phyloP scores from a whole-genome alignment of 1,140 invertebrate species.

The Aphaenogaster rudis region DNA sequence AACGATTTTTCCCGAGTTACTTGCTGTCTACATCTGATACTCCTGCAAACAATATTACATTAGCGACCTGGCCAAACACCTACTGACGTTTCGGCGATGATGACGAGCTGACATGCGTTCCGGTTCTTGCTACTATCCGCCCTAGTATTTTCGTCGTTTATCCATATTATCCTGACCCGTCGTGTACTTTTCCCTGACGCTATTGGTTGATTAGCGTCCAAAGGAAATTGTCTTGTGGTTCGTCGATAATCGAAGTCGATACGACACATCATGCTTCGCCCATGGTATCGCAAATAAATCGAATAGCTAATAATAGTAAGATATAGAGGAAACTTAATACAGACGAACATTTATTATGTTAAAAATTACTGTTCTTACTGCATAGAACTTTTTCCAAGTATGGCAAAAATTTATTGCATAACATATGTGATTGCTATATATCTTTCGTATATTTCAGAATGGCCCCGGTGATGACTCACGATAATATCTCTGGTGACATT shows the following conservation, averaged over 20 bases:
- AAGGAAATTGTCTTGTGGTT: constrained; percentile 51
- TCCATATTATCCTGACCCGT: constrained; percentile 39
- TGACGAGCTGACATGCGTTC: constrained; percentile 72
- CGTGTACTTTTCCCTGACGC: constrained; percentile 42
- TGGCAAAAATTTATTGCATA: constrained; percentile 9
- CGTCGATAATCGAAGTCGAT: not conserved
- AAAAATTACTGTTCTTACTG: not conserved
- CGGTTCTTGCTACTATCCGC: constrained; percentile 60
- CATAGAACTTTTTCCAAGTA: not conserved
- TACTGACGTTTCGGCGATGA: constrained; percentile 62
- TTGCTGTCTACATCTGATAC: constrained; percentile 73
- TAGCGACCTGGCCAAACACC: constrained; percentile 80
- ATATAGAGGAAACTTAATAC: not conserved
- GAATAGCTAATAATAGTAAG: not conserved
- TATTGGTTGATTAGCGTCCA: constrained; percentile 58
- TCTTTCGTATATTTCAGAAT: constrained; percentile 21
- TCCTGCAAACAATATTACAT: constrained; percentile 81
- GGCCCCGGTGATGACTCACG: not conserved
- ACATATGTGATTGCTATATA: not conserved
- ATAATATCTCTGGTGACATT: constrained; percentile 6
- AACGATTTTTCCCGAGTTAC: constrained; percentile 63
- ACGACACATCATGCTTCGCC: not conserved
- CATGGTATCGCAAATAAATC: not conserved
- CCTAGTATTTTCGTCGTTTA: constrained; percentile 65
- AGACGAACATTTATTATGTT: not conserved